phyloP scores from a whole-genome alignment of 2,888 invertebrate species.

The Pherbina coryleti region DNA sequence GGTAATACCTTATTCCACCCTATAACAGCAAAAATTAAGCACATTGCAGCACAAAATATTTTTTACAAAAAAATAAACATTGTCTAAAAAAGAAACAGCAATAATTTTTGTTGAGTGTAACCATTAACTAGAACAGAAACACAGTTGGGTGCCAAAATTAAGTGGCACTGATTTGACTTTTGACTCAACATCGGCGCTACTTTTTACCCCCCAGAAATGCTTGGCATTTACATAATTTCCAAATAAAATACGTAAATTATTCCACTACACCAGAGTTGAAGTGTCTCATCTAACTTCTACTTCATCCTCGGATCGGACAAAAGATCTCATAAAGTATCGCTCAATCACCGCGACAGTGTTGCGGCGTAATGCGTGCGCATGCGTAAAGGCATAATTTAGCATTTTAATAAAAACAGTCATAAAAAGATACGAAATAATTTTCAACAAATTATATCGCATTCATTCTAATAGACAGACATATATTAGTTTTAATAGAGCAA shows the following conservation, averaged over 20 bases:
- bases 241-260: not conserved
- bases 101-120: not conserved
- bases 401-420: slow-evolving; percentile 5
- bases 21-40: too few species aligned
- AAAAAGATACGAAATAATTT: slow-evolving; percentile 31
- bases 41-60: too few species aligned
- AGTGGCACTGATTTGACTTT: slow-evolving; percentile 3
- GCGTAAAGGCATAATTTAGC: slow-evolving; percentile 36
- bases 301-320: not conserved
- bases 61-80: too few species aligned
- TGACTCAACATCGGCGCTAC: not conserved
- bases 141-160: slow-evolving; percentile 19
- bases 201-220: not conserved
- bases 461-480: slow-evolving; percentile 33
- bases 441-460: slow-evolving; percentile 35
- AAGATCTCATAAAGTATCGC: slow-evolving; percentile 32
- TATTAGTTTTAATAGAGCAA: slow-evolving; percentile 44
- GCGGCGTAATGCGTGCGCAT: slow-evolving; percentile 3
- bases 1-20: too few species aligned
- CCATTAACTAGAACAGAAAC: slow-evolving; percentile 10
- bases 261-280: too few species aligned
- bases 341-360: slow-evolving; percentile 27
- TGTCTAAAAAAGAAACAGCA: too few species aligned
- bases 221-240: slow-evolving; percentile 30
- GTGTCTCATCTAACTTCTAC: too few species aligned